phyloP scores from a whole-genome alignment of 1,140 invertebrate genomes.

The Pachyrhynchus sulphureomaculatus region DNA sequence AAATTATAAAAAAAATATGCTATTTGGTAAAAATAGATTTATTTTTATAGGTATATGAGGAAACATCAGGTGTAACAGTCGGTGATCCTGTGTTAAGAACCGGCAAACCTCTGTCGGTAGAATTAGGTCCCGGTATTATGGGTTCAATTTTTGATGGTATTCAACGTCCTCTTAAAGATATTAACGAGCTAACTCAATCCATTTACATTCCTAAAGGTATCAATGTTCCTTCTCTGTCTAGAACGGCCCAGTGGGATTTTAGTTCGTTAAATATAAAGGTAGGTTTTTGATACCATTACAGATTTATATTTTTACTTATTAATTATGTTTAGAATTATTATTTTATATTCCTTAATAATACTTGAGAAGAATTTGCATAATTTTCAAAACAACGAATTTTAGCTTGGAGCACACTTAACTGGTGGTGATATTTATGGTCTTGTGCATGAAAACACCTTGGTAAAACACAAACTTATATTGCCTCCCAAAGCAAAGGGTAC shows the following conservation, averaged over 20 bases:
- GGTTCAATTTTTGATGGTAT: slow-evolving; percentile 99
- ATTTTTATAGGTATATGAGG: not conserved
- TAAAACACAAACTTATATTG: slow-evolving; percentile 95
- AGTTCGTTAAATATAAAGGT: no score
- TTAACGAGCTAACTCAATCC: slow-evolving; percentile 87
- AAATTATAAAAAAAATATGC: no score
- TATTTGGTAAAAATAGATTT: not conserved
- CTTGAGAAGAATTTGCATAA: no score
- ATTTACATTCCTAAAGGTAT: slow-evolving; percentile 99
- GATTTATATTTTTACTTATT: no score
- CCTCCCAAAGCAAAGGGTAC: slow-evolving; percentile 94
- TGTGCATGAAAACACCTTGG: slow-evolving; percentile 95
- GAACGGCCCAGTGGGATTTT: no score
- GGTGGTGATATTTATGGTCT: slow-evolving; percentile 96
- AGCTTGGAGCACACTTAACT: slow-evolving; percentile 93
- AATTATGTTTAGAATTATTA: no score
- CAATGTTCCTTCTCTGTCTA: no score
- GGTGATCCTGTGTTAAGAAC: slow-evolving; percentile 99
- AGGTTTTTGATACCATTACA: no score
- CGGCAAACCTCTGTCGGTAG: slow-evolving; percentile 96
- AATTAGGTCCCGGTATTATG: slow-evolving; percentile 98
- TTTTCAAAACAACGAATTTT: no score
- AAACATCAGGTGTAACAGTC: slow-evolving; percentile 93
- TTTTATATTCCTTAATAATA: no score
- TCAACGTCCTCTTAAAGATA: slow-evolving; percentile 96